Conservation (phyloP, 2,113 vertebrate genomes). For the Casuarius casuarius region DNA sequence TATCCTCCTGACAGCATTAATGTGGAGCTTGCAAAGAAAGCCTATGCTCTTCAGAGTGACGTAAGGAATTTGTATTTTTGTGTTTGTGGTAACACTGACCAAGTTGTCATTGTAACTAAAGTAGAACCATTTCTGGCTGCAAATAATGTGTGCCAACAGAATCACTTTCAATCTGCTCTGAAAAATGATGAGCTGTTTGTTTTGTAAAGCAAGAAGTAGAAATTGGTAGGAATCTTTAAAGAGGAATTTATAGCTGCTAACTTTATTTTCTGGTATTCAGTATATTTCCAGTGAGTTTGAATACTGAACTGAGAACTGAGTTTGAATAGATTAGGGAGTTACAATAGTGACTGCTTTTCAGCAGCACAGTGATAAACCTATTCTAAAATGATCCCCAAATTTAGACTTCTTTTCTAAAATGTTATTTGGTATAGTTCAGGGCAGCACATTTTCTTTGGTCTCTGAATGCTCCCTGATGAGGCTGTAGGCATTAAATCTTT, state of each 20-base stretch:
- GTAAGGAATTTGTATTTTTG: slow-evolving; percentile 71
- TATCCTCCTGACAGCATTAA: slow-evolving; percentile 83
- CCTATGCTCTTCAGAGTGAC: slow-evolving; percentile 86
- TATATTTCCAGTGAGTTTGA: not conserved
- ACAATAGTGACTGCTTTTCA: not conserved
- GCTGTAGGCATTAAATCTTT: too few species aligned
- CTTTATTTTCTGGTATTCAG: not conserved
- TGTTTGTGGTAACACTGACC: not conserved
- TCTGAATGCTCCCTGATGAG: too few species aligned
- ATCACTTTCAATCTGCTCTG: too few species aligned
- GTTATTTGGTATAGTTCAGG: too few species aligned
- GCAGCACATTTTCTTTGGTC: too few species aligned
- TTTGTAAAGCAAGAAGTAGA: not conserved
- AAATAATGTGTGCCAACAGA: not conserved
- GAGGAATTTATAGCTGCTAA: not conserved
- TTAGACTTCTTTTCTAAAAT: too few species aligned
- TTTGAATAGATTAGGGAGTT: not conserved
- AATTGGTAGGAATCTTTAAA: not conserved
- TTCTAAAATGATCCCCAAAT: too few species aligned
- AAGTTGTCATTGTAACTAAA: not conserved
- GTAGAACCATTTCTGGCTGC: not conserved
- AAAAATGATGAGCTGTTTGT: not conserved
- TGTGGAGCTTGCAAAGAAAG: slow-evolving; percentile 86
- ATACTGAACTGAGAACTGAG: too few species aligned
- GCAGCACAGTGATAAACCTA: not conserved